Base-by-base conservation (phyloP, 2,797 vertebrate genomes). In the Sebastes steindachneri region DNA sequence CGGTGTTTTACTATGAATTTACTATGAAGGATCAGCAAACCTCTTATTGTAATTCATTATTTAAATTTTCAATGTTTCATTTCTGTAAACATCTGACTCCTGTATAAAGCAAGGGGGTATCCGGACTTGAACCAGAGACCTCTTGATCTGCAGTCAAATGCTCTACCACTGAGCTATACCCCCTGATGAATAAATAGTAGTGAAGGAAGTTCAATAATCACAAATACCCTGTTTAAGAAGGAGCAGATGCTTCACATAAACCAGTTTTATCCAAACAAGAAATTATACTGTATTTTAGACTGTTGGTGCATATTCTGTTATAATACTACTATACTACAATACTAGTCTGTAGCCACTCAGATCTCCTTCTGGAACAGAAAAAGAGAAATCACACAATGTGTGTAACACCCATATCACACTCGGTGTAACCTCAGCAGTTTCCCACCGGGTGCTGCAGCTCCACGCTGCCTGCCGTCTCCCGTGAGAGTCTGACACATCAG, bases 81-180 rank as follows among this genome's bases (percentile, higher is more conserved):
- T 63, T 48, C 33, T 29, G 7, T 9, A 51, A 26, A 59, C 21
- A 3, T 67, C 14, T 35, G 7, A 45, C n/a, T 33, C 7, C 1
- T 45, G 2, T 1, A 19, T 6, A 26, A 37, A 35, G 57, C 2
- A 9, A 33, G 83, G 87, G 29, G n/a, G 66, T 14, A 53, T 21
- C 45, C 0, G 26, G 45, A 53, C 31, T 67, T 89, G 85, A 93
- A 92, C 82, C 78, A 6, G 84, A 55, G 84, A 89, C 86, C 86
- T 88, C 93, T 94, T 95, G 94, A 95, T 93, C 92, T 94, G 91
- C 91, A 95, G 93, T 95, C 92, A 94, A 95, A 95, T 94, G 93
- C 93, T 94, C 95, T 94, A 93, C 94, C 94, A 92, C 94, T 95
- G 94, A 95, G 93, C 92, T 95, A 95, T 94, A 95, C 93, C 93